These are phyloP conservation scores for Albula glossodonta DNA, from an alignment of 2,113 vertebrate genomes.

Conservation along the genomic window DNA sequence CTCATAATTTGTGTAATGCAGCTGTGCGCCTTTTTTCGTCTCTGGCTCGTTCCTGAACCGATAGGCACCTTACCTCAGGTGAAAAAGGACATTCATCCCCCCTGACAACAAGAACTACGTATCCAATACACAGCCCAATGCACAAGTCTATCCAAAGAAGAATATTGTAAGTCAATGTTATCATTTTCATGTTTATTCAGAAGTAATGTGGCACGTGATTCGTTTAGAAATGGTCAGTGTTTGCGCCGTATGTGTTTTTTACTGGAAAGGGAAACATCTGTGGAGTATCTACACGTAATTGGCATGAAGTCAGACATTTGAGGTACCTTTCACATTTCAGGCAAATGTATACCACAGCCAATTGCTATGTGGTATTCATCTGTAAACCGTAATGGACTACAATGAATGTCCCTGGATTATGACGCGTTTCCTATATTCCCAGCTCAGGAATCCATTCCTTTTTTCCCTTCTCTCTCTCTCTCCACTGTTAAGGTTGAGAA, in stretches of 20 bases:
- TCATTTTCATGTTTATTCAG: neutral
- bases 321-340: neutral
- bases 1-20: conserved; percentile 57
- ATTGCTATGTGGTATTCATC: neutral
- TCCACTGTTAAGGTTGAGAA: conserved; percentile 59
- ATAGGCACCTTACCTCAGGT: conserved; percentile 28
- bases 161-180: neutral
- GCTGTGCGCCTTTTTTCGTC: conserved; percentile 42
- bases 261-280: neutral
- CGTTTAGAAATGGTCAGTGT: too few relatives aligned
- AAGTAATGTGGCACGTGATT: neutral
- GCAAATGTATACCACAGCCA: neutral
- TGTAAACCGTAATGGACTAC: neutral
- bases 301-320: neutral
- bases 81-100: conserved; percentile 43
- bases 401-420: conserved; percentile 53
- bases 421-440: conserved; percentile 68
- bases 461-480: conserved; percentile 40
- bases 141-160: too few relatives aligned
- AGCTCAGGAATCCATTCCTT: conserved; percentile 48
- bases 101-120: conserved; percentile 44
- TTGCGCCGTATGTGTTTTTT: neutral
- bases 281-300: neutral
- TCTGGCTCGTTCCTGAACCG: conserved; percentile 30
- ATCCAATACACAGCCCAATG: conserved; percentile 12